A percentile compares a stretch with the other conserved stretches of the same genome.
These are phyloP conservation scores for Phasia obesa DNA, from an alignment of 2,888 invertebrate genomes.

Conservation along the genomic window DNA sequence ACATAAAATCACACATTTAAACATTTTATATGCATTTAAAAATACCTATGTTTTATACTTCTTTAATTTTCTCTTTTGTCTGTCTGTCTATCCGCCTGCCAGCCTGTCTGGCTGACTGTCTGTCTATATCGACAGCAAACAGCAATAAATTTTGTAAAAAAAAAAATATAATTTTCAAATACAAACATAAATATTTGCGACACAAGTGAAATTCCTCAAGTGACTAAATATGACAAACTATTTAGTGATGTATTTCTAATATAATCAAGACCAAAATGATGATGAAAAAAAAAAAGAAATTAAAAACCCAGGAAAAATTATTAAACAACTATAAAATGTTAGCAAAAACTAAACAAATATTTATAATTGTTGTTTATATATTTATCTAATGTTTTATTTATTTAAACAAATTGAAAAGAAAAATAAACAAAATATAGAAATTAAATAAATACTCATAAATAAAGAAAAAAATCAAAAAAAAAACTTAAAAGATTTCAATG, in stretches of 20 bases:
- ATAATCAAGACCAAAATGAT: conserved; percentile 36
- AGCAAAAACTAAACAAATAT: conserved; percentile 43
- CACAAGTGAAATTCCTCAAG: conserved; percentile 32
- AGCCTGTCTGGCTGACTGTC: not conserved
- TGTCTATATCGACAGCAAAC: conserved; percentile 64
- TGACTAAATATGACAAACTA: conserved; percentile 57
- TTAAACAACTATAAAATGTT: conserved; percentile 68
- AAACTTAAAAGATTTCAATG: no score
- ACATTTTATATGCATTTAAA: not conserved
- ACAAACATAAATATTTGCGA: not conserved
- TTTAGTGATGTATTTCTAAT: conserved; percentile 59
- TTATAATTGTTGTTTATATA: conserved; percentile 34
- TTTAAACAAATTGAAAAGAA: not conserved
- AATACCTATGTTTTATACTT: not conserved
- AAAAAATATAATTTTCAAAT: conserved; percentile 50
- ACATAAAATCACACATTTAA: not conserved
- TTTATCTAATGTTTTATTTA: not conserved
- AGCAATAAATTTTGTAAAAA: conserved; percentile 64
- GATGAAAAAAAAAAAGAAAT: not conserved
- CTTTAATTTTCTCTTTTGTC: not conserved
- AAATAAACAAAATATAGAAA: not conserved
- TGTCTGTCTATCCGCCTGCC: not conserved
- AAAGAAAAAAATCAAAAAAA: no score
- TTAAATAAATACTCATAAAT: not conserved
- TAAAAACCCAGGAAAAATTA: conserved; percentile 63